These are phyloP conservation scores for Ptilodon capucinus DNA, from an alignment of 2,888 invertebrate species.

Conservation along the genomic window DNA sequence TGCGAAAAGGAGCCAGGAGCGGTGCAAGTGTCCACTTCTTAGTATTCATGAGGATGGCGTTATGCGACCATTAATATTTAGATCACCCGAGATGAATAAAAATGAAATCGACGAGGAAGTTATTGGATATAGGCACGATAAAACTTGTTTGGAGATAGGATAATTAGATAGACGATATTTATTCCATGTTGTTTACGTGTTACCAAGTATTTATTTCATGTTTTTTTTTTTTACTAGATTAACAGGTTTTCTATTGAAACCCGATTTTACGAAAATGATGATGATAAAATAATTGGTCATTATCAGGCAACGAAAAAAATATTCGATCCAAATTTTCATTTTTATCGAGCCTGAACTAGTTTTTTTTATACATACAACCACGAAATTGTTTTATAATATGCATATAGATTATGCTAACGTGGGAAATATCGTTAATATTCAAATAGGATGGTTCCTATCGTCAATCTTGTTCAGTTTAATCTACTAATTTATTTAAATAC, in stretches of 20 bases:
- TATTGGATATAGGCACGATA: not conserved
- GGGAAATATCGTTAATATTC: conserved; percentile 37
- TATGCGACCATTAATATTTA: conserved; percentile 44
- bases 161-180: not conserved
- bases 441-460: conserved; percentile 22
- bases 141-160: not conserved
- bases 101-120: conserved; percentile 29
- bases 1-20: conserved; percentile 62
- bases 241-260: too few relatives aligned
- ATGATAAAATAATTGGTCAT: too few relatives aligned
- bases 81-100: conserved; percentile 33
- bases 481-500: conserved; percentile 31
- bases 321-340: too few relatives aligned
- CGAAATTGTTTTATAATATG: not conserved
- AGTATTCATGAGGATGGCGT: conserved; percentile 64
- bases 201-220: too few relatives aligned
- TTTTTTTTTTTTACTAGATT: too few relatives aligned
- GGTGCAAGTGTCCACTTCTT: conserved; percentile 58
- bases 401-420: conserved; percentile 16
- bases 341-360: too few relatives aligned
- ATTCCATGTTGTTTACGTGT: not conserved
- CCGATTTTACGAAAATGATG: too few relatives aligned
- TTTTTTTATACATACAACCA: not conserved
- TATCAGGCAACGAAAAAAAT: not conserved
- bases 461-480: conserved; percentile 18